Conservation (phyloP, 2,797 vertebrate species). For the Anguilla megastoma region DNA sequence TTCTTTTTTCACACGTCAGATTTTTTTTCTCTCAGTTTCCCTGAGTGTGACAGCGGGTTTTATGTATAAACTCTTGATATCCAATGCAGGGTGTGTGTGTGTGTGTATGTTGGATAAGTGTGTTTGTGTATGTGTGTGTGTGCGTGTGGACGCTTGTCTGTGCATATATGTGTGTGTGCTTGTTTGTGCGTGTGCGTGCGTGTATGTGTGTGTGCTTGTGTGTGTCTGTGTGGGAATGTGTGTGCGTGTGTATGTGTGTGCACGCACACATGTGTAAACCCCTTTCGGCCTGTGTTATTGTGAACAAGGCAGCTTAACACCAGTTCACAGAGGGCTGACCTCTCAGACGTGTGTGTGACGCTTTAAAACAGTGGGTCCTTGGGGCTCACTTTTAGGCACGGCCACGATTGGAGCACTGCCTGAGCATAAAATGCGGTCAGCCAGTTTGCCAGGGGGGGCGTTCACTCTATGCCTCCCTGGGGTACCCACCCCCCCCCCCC, state of each 20-base stretch:
- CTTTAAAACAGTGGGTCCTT: background rate
- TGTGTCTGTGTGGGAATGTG: background rate
- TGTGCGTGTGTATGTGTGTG: background rate
- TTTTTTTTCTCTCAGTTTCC: background rate
- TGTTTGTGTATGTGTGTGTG: background rate
- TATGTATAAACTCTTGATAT: background rate
- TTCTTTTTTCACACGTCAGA: background rate
- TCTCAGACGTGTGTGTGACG: background rate
- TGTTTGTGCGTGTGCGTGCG: background rate
- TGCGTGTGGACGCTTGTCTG: background rate
- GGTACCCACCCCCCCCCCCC: constrained; percentile 24
- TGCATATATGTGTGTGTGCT: background rate
- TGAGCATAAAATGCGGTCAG: background rate
- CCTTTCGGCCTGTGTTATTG: background rate
- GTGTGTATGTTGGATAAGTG: background rate
- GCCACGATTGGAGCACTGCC: background rate
- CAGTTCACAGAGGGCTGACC: background rate
- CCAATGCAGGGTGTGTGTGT: background rate
- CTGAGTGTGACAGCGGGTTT: background rate
- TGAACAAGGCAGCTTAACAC: background rate
- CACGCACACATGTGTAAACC: background rate
- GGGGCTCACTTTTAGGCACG: background rate
- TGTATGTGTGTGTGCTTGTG: background rate
- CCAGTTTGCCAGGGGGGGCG: background rate
- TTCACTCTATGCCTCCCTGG: constrained; percentile 44